Conservation (phyloP, 2,888 invertebrate species). For the Melikaiella ostensackeni region DNA sequence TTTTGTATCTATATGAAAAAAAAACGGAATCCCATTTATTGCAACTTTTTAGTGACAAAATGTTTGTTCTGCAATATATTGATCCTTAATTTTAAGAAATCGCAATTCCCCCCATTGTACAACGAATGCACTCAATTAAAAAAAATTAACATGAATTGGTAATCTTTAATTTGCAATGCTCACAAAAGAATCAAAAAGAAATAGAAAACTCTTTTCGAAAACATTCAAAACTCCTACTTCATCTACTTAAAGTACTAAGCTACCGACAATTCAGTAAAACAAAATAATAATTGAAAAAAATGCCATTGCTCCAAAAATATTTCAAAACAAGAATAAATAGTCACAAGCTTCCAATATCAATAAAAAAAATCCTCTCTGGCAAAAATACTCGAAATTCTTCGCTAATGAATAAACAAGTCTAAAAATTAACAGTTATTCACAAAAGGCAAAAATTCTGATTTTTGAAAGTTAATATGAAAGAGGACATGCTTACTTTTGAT, state of each 20-base stretch:
- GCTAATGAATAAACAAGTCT: neutral
- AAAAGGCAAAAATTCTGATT: neutral
- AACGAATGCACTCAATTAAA: neutral
- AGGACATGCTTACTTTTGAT: constrained; percentile 80
- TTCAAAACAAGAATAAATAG: neutral
- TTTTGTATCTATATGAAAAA: neutral
- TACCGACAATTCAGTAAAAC: neutral
- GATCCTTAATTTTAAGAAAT: neutral
- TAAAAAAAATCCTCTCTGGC: neutral
- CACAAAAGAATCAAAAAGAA: neutral
- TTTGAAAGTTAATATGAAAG: neutral
- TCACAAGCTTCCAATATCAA: neutral
- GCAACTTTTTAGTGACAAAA: too few relatives aligned
- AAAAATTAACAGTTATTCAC: neutral
- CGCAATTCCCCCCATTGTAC: neutral
- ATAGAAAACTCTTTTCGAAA: neutral
- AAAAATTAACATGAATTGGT: neutral
- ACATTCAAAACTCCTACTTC: neutral
- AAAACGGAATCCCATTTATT: too few relatives aligned
- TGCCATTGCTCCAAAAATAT: neutral
- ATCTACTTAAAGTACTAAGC: neutral
- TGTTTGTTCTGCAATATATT: neutral
- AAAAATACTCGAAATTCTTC: neutral
- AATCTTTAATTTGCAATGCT: neutral
- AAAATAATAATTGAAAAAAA: neutral